phyloP scores from a whole-genome alignment of 2,797 vertebrate species.

The Emys orbicularis region DNA sequence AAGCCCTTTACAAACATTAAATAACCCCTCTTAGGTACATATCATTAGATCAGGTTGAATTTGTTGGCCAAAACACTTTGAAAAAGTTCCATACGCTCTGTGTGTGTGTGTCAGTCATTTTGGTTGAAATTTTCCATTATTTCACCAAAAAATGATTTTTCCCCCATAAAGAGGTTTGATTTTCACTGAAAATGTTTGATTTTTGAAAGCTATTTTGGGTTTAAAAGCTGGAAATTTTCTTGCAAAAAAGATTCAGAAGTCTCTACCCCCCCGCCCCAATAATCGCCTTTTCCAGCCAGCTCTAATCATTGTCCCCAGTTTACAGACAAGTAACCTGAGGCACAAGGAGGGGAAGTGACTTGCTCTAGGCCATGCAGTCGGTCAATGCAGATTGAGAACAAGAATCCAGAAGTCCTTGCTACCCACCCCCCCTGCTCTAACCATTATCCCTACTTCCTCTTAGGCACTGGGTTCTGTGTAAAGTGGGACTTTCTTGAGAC shows the following conservation, averaged over 20 bases:
- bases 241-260: neutral
- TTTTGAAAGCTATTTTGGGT: neutral
- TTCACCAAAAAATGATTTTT: neutral
- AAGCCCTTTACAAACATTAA: too few species aligned
- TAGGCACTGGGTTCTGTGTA: neutral
- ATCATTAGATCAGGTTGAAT: neutral
- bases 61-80: neutral
- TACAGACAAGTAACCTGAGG: neutral
- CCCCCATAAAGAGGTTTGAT: neutral
- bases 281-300: neutral
- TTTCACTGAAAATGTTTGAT: neutral
- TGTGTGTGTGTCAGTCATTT: too few species aligned
- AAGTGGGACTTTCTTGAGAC: neutral
- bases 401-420: neutral
- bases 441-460: neutral
- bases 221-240: too few species aligned
- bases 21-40: neutral
- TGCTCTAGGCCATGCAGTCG: neutral
- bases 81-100: too few species aligned
- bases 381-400: neutral
- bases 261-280: accelerated
- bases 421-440: neutral
- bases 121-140: neutral
- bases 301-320: neutral
- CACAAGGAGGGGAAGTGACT: neutral